Conservation (phyloP, 2,113 vertebrate genomes). For the Crypturellus undulatus region DNA sequence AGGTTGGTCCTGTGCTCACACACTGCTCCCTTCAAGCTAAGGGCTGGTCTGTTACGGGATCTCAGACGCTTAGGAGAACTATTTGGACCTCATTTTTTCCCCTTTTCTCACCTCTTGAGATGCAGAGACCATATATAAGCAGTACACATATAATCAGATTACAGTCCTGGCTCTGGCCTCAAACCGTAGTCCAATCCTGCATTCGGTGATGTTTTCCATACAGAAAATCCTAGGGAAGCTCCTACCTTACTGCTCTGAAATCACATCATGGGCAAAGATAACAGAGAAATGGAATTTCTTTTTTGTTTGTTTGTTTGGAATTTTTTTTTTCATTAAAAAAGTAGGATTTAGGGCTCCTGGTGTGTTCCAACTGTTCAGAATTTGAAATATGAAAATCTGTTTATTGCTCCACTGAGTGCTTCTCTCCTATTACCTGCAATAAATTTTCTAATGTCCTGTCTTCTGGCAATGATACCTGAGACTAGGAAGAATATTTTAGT, state of each 20-base stretch:
- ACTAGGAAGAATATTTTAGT: neutral
- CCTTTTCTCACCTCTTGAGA: neutral
- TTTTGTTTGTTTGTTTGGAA: neutral
- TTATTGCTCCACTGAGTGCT: too few relatives aligned
- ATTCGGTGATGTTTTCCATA: neutral
- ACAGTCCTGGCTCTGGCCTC: neutral
- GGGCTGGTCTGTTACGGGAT: too few relatives aligned
- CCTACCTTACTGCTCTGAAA: neutral
- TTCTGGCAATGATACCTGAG: neutral
- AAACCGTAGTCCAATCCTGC: neutral
- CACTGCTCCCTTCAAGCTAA: neutral
- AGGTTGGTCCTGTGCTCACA: neutral
- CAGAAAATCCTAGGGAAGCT: neutral
- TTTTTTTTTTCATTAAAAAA: neutral
- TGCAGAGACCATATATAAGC: neutral
- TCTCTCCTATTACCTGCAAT: neutral
- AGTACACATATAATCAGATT: neutral
- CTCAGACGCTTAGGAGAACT: neutral
- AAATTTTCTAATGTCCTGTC: neutral
- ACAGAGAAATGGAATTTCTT: neutral
- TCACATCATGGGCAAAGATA: neutral
- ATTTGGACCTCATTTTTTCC: neutral
- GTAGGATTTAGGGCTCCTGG: neutral
- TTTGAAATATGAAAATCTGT: neutral
- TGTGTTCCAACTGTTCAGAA: neutral